Base-by-base conservation (phyloP, 1,140 invertebrate species). In the Plutomurus gul region DNA sequence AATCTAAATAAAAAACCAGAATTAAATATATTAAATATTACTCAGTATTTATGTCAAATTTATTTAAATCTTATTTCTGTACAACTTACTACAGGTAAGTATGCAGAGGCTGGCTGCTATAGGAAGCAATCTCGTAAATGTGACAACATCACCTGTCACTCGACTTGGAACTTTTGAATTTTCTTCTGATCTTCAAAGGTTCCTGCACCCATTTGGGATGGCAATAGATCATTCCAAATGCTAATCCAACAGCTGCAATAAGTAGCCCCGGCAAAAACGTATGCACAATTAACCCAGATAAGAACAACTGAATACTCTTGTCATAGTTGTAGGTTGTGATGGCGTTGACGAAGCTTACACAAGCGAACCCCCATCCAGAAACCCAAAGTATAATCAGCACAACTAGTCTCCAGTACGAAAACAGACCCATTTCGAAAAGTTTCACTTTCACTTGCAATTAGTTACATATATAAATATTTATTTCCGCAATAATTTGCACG, bases 291-390 rank as follows among this genome's bases (percentile, higher is more conserved):
- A 51, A 76, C 7, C 27, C 30, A 16, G 33, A 76, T 1, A 79
- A 18, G 13, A 75, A 30, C 20, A 70, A 16, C 27, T 79, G 78
- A 47, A 79, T 79, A 43, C 20, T 75, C 8, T 43, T 36, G 37
- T 79, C 73, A 0, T 75, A 20, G 6, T 76, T 49, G n/a, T 79
- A 79, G 8, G 78, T 25, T n/a, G 51, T 47, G n/a, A 79, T 75
- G 2, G 60, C 37, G 1, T 22, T 3, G 2, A 79, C 78, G 30
- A 79, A n/a, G 10, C 70, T 40, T 4, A 75, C 36, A 47, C 78
- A 79, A 0, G 56, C 30, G 16, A 65, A 75, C 18, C 78, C 78
- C 78, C 78, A 79, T 25, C 72, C 72, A n/a, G 51, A 71, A 43
- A 79, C 72, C 77, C 77, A 79, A 5, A 72, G 16, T 10, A 65